Conservation (phyloP, 2,888 invertebrate species). For the Heteromurus nitidus region DNA sequence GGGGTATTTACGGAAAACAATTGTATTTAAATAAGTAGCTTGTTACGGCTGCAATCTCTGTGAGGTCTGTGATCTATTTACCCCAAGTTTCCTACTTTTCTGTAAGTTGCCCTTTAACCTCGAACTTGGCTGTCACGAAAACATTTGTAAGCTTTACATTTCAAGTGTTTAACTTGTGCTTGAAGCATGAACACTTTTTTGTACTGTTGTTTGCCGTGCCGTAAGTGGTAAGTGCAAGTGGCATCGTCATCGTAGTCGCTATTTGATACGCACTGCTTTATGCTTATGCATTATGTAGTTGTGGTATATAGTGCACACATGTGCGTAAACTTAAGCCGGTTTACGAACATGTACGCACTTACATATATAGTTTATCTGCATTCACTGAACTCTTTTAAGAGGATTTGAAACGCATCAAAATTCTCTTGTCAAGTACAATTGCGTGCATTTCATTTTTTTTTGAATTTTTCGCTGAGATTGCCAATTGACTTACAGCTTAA, state of each 20-base stretch:
- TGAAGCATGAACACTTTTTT: no score
- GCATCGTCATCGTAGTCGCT: no score
- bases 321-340: not conserved
- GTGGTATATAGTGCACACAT: not conserved
- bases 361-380: not conserved
- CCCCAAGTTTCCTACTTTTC: constrained; percentile 12
- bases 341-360: constrained; percentile 12
- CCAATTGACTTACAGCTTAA: no score
- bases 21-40: no score
- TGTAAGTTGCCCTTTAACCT: constrained; percentile 49
- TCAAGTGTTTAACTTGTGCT: not conserved
- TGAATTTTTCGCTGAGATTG: no score
- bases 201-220: no score
- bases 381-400: constrained; percentile 16
- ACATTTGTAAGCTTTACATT: no score
- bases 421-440: not conserved
- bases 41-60: not conserved
- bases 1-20: not conserved
- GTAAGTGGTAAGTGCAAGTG: no score
- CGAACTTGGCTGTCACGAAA: constrained; percentile 53
- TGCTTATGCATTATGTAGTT: not conserved
- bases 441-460: no score
- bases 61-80: not conserved
- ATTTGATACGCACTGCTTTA: no score
- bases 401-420: constrained; percentile 27